These are phyloP conservation scores for Anabas testudineus DNA, from an alignment of 2,797 vertebrate genomes.

Conservation along the genomic window DNA sequence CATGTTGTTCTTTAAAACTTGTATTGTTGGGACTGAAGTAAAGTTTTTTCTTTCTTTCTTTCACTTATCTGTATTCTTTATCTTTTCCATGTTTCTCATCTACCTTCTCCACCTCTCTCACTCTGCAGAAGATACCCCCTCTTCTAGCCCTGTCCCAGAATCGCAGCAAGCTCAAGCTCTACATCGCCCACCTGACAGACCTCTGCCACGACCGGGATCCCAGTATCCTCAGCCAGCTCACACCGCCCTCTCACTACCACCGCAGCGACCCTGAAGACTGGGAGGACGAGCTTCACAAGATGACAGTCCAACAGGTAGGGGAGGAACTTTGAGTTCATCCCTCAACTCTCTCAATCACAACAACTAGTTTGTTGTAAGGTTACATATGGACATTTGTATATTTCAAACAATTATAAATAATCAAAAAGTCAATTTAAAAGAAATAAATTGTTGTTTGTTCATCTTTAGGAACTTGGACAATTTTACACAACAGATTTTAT, in stretches of 20 bases:
- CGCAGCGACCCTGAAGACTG: slow-evolving; percentile 89
- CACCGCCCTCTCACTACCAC: slow-evolving; percentile 92
- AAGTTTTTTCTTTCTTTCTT: background rate
- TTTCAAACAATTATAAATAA: too few species aligned
- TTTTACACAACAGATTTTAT: too few species aligned
- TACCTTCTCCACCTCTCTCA: background rate
- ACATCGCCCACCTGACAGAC: slow-evolving; percentile 97
- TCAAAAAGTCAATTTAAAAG: too few species aligned
- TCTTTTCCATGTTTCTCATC: background rate
- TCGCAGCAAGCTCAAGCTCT: slow-evolving; percentile 97
- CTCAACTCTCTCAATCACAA: background rate
- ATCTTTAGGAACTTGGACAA: too few species aligned
- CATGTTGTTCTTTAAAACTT: slow-evolving; percentile 5
- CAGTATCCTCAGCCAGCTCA: slow-evolving; percentile 92
- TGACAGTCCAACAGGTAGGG: slow-evolving; percentile 90
- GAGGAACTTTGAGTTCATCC: slow-evolving; percentile 11
- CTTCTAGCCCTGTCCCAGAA: slow-evolving; percentile 97
- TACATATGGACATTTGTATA: too few species aligned
- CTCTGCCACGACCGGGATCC: slow-evolving; percentile 96
- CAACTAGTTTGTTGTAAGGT: too few species aligned
- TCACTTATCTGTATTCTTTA: background rate
- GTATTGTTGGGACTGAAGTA: background rate
- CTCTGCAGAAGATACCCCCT: slow-evolving; percentile 92
- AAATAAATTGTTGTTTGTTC: too few species aligned
- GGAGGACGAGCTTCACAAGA: slow-evolving; percentile 94